phyloP scores from a whole-genome alignment of 2,888 invertebrate genomes.

The Drosophila lacicola region DNA sequence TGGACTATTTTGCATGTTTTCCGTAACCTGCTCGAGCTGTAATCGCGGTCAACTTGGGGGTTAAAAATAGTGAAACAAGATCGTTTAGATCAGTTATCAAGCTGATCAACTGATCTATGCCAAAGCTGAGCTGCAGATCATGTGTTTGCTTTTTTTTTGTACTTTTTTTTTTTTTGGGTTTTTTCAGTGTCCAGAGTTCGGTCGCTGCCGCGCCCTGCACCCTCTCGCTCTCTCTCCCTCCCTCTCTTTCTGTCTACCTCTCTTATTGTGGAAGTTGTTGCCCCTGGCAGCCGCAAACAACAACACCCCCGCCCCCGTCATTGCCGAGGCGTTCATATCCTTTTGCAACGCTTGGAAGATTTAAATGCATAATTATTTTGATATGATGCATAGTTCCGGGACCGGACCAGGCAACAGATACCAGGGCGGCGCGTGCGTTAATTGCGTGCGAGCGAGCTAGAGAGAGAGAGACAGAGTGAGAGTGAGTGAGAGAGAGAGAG shows the following conservation, averaged over 20 bases:
- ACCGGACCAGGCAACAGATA: constrained; percentile 15
- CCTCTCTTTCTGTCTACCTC: neutral
- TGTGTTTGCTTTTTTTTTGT: neutral
- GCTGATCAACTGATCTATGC: constrained; percentile 22
- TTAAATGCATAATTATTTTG: constrained; percentile 79
- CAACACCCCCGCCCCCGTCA: constrained; percentile 17
- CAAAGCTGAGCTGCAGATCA: constrained; percentile 18
- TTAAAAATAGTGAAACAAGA: neutral
- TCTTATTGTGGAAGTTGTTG: constrained; percentile 42
- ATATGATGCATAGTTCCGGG: constrained; percentile 82
- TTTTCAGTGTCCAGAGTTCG: neutral
- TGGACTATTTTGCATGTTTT: neutral
- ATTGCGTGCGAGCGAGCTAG: constrained; percentile 58
- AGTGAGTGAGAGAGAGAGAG: neutral
- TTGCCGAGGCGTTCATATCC: constrained; percentile 40
- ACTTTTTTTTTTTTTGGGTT: neutral
- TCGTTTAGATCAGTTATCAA: constrained; percentile 7
- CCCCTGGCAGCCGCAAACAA: constrained; percentile 62
- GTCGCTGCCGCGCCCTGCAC: neutral
- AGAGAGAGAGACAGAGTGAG: neutral
- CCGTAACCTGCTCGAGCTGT: neutral
- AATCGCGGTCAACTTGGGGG: neutral
- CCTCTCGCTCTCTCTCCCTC: neutral
- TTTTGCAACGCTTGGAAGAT: constrained; percentile 75
- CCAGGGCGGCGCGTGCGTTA: constrained; percentile 70